phyloP scores from a whole-genome alignment of 2,888 invertebrate species.

The Xestia ashworthii region DNA sequence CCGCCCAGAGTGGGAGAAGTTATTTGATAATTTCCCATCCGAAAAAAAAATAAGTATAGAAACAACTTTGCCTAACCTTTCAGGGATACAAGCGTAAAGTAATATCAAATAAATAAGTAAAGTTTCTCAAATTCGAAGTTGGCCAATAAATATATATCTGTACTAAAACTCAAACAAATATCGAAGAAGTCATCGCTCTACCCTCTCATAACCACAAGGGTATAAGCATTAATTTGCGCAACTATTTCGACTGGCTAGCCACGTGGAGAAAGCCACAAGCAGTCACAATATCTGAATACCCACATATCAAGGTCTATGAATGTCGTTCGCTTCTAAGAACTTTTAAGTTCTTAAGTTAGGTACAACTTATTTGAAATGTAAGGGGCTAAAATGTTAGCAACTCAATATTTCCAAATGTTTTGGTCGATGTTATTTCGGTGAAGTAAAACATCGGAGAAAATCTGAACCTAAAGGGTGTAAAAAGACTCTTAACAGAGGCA shows the following conservation, averaged over 20 bases:
- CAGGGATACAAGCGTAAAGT: neutral
- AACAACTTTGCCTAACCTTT: neutral
- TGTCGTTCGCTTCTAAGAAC: conserved; percentile 6
- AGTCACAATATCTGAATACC: conserved; percentile 16
- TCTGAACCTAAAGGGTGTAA: too few relatives aligned
- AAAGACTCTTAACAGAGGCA: too few relatives aligned
- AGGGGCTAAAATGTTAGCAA: neutral
- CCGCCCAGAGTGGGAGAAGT: too few relatives aligned
- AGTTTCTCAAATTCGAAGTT: neutral
- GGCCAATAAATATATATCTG: neutral
- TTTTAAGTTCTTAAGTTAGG: neutral
- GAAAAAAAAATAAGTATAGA: neutral
- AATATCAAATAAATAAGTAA: neutral
- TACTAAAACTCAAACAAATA: conserved; percentile 11
- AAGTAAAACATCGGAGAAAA: too few relatives aligned
- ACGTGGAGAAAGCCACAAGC: conserved; percentile 8
- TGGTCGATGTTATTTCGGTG: neutral
- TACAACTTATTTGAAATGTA: neutral
- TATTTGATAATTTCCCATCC: too few relatives aligned
- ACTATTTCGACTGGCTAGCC: conserved; percentile 17
- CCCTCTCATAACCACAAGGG: conserved; percentile 10
- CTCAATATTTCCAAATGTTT: neutral
- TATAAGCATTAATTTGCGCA: conserved; percentile 26
- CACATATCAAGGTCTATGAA: neutral
- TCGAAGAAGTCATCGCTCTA: conserved; percentile 4